Percentiles rank a stretch among this genome's conserved stretches.
Evolutionary conservation across 2,797 vertebrate genomes (phyloP).

Genomic region (Iguana delicatissima): DNA sequence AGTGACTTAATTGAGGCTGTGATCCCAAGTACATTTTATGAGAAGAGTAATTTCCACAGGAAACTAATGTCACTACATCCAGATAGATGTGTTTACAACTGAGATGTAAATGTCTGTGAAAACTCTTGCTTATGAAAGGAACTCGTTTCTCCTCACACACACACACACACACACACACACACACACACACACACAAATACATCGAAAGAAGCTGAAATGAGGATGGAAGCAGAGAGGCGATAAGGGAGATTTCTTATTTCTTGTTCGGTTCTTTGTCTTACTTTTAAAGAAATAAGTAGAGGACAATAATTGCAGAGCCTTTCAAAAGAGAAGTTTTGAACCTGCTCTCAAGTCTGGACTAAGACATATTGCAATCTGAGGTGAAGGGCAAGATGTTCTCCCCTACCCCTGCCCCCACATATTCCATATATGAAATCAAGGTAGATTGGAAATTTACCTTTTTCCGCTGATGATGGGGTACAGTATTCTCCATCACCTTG

Average conservation of each 20-base stretch:
- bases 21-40: slow-evolving; percentile 2
- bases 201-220: neutral
- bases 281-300: neutral
- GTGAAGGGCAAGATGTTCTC: neutral
- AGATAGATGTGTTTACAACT: slow-evolving; percentile 7
- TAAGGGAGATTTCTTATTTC: neutral
- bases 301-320: neutral
- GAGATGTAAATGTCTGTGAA: slow-evolving; percentile 25
- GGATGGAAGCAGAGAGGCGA: neutral
- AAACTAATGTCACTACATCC: neutral
- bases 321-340: neutral
- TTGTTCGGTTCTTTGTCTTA: too few species aligned
- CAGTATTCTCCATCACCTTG: too few species aligned
- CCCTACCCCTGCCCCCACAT: too few species aligned
- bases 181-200: too few species aligned
- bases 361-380: neutral
- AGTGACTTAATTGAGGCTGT: slow-evolving; percentile 34
- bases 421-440: neutral
- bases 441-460: neutral
- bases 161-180: too few species aligned
- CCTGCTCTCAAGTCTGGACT: neutral
- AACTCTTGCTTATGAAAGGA: neutral
- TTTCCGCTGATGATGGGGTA: too few species aligned
- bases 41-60: slow-evolving; percentile 10
- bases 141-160: neutral